Evolutionary conservation across 1,140 invertebrate genomes (phyloP).

Genomic region (Cyrtorhinus lividipennis): DNA sequence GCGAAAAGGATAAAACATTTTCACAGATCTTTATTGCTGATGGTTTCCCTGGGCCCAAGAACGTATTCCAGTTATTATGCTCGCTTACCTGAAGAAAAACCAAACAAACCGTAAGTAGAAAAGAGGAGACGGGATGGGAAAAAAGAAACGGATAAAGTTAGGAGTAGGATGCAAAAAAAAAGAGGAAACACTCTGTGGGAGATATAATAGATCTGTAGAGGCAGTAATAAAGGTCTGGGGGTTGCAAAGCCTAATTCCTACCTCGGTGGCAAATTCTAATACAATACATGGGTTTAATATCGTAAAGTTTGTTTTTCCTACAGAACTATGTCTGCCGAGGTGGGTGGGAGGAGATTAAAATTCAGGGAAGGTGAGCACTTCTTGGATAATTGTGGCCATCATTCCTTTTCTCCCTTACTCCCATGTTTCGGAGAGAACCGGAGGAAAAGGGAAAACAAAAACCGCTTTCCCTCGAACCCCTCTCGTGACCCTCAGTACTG

Average conservation of each 20-base stretch:
- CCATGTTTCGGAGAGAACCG: neutral
- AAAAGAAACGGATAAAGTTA: neutral
- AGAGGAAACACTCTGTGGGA: neutral
- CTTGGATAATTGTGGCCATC: conserved; percentile 19
- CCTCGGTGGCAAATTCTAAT: conserved; percentile 17
- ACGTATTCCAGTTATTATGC: neutral
- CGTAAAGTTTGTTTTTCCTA: conserved; percentile 21
- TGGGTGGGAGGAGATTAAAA: conserved; percentile 17
- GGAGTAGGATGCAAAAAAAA: neutral
- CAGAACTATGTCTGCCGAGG: conserved; percentile 1
- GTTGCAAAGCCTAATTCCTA: conserved; percentile 15
- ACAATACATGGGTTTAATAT: conserved; percentile 21
- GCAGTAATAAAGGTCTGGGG: conserved; percentile 14
- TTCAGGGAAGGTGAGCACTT: conserved; percentile 18
- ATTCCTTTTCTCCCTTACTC: conserved; percentile 1
- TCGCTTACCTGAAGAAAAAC: neutral
- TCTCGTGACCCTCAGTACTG: too few species aligned
- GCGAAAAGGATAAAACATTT: neutral
- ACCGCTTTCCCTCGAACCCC: conserved; percentile 9
- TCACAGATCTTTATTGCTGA: conserved; percentile 1
- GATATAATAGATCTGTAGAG: conserved; percentile 14
- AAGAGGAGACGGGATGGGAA: conserved; percentile 5
- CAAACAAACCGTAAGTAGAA: neutral
- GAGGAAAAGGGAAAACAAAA: neutral
- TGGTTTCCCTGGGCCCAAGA: neutral